phyloP scores from a whole-genome alignment of 1,140 invertebrate species.

The Cheumatopsyche charites region DNA sequence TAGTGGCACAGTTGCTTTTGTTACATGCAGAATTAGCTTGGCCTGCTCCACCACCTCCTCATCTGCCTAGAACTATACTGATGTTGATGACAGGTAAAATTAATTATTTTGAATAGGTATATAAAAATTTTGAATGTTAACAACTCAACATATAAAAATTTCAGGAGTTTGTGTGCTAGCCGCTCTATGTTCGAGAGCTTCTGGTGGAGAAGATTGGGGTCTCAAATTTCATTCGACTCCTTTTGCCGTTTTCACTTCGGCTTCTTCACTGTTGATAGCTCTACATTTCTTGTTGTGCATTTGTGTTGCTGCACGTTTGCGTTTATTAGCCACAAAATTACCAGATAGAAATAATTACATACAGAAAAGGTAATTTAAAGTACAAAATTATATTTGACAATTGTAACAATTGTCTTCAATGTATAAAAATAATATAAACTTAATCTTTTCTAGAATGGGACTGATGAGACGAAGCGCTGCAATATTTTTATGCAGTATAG shows the following conservation, averaged over 20 bases:
- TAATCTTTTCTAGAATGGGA: conserved; percentile 58
- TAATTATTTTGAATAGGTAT: no score
- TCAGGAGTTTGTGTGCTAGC: conserved; percentile 56
- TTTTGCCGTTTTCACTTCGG: conserved; percentile 54
- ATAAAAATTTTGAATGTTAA: no score
- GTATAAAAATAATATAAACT: background rate
- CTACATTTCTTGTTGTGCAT: conserved; percentile 55
- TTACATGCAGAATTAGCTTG: conserved; percentile 59
- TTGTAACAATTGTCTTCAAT: background rate
- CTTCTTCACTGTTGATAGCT: conserved; percentile 53
- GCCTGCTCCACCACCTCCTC: conserved; percentile 50
- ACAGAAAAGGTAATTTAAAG: conserved; percentile 52
- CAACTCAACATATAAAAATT: conserved; percentile 24
- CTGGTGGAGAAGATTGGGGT: conserved; percentile 55
- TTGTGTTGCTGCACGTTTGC: conserved; percentile 52
- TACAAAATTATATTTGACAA: no score
- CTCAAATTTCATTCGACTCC: conserved; percentile 55
- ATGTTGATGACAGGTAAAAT: conserved; percentile 44
- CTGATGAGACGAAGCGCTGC: conserved; percentile 65
- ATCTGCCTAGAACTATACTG: conserved; percentile 51
- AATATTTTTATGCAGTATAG: conserved; percentile 63
- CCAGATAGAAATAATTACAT: conserved; percentile 56
- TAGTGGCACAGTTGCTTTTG: conserved; percentile 57
- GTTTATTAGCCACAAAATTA: conserved; percentile 56
- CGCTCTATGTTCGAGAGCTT: conserved; percentile 52